Evolutionary conservation across 2,888 invertebrate species (phyloP), one percentile per base, ranked within the genome.

Genomic region (Acutogordius australiensis): DNA sequence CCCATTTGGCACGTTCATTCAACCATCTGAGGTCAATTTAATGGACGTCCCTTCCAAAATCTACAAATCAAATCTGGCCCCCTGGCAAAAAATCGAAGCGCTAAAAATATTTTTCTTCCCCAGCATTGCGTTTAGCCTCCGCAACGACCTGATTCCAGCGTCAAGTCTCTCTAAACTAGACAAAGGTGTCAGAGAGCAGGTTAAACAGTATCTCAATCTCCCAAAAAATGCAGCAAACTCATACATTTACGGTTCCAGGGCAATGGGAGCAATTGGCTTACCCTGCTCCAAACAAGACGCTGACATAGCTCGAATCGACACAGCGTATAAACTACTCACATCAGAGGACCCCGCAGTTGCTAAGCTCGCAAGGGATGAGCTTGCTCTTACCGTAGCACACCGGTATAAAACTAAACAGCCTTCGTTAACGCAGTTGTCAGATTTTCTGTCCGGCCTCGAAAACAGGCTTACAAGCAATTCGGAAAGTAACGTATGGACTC

Each of bases 81-180:
- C 65, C 0, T 65, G 65, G 65, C 66, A 66, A 59, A 64, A 63
- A 56, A 29, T 65, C 8, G 63, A 66, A 30, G 65, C 64, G 1
- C 28, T 65, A 30, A 59, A 62, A 23, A 64, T 63, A 1, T 66
- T 66, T 61, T 61, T 66, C 1, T 44, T 58, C 27, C 61, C 63
- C 1, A 30, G 59, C 18, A 59, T 58, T 37, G n/a, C 58, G 2
- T 58, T 59, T 56, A 2, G 51, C 13, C 13, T 60, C 56, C 57
- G 26, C 13, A 2, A 61, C 30, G 45, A 37, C 8, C n/a, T 8
- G 8, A 13, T 61, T 28, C 23, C 51, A 1, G 63, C 63, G 30
- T 60, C 45, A 2, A 60, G 62, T 2, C 60, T 60, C 61, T 27
- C 57, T 18, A 29, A 28, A 23, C 1, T 64, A 1, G 63, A 63